phyloP scores from a whole-genome alignment of 2,113 vertebrate genomes.

The Eleginops maclovinus region DNA sequence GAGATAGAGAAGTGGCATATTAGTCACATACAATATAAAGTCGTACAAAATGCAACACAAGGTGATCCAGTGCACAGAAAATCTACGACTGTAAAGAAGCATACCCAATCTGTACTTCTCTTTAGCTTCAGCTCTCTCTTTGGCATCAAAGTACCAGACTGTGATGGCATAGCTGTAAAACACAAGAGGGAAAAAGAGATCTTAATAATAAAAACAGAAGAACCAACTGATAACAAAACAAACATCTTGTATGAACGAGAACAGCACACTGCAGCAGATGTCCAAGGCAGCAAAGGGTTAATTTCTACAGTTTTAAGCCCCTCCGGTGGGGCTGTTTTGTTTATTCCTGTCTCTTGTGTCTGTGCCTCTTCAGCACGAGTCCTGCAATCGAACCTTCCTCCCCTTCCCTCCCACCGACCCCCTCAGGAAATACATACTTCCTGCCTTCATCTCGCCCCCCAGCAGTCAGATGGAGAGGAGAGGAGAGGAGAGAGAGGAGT shows the following conservation, averaged over 20 bases:
- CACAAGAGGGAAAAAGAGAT: slow-evolving; percentile 20
- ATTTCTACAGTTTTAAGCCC: slow-evolving; percentile 35
- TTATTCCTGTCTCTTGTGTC: slow-evolving; percentile 81
- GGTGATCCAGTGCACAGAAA: neutral
- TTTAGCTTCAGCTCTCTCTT: slow-evolving; percentile 91
- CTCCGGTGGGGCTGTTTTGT: slow-evolving; percentile 76
- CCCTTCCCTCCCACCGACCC: slow-evolving; percentile 59
- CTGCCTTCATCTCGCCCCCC: slow-evolving; percentile 76
- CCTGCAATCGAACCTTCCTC: slow-evolving; percentile 75
- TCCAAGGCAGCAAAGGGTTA: slow-evolving; percentile 54
- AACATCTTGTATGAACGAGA: neutral
- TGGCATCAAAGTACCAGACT: slow-evolving; percentile 96
- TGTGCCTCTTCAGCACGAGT: slow-evolving; percentile 67
- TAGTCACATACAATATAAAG: neutral
- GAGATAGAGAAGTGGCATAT: slow-evolving; percentile 30
- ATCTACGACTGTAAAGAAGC: neutral
- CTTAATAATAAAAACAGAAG: neutral
- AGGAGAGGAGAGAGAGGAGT: slow-evolving; percentile 1
- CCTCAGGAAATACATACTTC: slow-evolving; percentile 84
- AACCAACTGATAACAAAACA: neutral
- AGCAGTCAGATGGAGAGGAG: slow-evolving; percentile 58
- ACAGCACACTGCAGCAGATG: neutral
- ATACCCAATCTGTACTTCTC: slow-evolving; percentile 90
- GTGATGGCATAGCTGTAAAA: slow-evolving; percentile 91
- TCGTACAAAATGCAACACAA: neutral